Evolutionary conservation across 2,888 invertebrate species (phyloP), one percentile per base, ranked within the genome.

Genomic region (Xestia rhomboidea): DNA sequence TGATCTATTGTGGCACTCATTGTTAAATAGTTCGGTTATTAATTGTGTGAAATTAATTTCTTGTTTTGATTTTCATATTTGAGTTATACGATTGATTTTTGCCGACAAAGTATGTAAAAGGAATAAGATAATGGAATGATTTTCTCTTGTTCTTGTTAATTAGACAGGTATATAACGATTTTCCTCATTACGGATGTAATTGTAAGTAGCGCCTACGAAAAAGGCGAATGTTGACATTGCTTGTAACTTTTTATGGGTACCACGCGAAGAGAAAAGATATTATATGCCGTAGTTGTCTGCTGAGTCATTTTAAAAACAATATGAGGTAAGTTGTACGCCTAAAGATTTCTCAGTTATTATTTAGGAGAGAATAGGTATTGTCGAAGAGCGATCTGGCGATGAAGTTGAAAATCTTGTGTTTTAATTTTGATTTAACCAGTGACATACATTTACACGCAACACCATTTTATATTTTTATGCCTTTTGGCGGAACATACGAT

Each of bases 1-100:
- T 75, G 81, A 78, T 75, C 71, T 72, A 79, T 79, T 77, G 88
- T 88, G 79, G 72, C 84, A 84, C 73, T 73, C 87, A 79, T 82
- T 86, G 79, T 79, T 77, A 75, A 75, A 44, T 68, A 76, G 72
- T 79, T 82, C 66, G 70, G 69, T 82, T 73, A 88, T 83, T 75
- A 79, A 85, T 73, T 82, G 77, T 88, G 88, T 75, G 87, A 85
- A 85, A 69, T 46, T 30, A 27, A 13, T 41, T 81, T 83, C 73
- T 83, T 80, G 51, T 70, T 66, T 70, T 74, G 38, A 69, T 66
- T 69, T 78, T 73, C 67, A 62, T 77, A 73, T 78, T 84, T 79
- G 30, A 64, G 21, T 60, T 34, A 44, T 70, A 75, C 66, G 38
- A 77, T 79, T 86, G 73, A 77, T 79, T 77, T 77, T 70, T 69